Evolutionary conservation across 2,888 invertebrate genomes (phyloP), one percentile per base, ranked within the genome.

Genomic region (Busseola fusca): DNA sequence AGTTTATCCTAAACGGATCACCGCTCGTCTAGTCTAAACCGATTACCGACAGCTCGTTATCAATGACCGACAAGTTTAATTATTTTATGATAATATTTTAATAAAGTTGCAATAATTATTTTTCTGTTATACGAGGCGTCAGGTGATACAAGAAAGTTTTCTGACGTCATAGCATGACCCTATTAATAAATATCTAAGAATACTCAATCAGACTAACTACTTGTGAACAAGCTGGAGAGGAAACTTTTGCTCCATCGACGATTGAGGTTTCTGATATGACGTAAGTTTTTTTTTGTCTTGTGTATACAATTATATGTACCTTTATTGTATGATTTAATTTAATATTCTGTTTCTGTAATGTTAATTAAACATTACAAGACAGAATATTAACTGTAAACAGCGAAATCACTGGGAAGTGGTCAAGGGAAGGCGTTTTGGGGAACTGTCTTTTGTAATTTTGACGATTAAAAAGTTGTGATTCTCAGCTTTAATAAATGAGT

Each of bases 41-140:
- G 18, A 59, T 78, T 59, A 65, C 42, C 16, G 27, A 42, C 45
- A 40, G 21, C 54, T 50, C 3, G 60, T 62, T 68, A 30, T 64
- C 37, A 52, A 18, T 72, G 18, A 78, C 50, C 54, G 57, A 52
- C 25, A 16, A 66, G 67, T 60, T 67, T 71, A 57, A 81, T 67
- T 66, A 67, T 64, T 72, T 30, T 10, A 27, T 64, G 67, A 82
- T 78, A 78, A 72, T 60, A 56, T 78, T 34, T 52, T 64, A 57
- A 50, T 54, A 60, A 30, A 42, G 57, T 67, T 42, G 60, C 64
- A 45, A 34, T 64, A 69, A 60, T 76, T 59, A 40, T 59, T 75
- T 59, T 69, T 37, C 27, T 54, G 42, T 57, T 60, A 50, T 45
- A 54, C 21, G 27, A 54, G 34, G 62, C 34, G 27, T 34, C 6